A percentile compares a stretch with the other conserved stretches of the same genome.
These are phyloP conservation scores for Hemibagrus wyckioides DNA, from an alignment of 2,113 vertebrate genomes.

Conservation along the genomic window DNA sequence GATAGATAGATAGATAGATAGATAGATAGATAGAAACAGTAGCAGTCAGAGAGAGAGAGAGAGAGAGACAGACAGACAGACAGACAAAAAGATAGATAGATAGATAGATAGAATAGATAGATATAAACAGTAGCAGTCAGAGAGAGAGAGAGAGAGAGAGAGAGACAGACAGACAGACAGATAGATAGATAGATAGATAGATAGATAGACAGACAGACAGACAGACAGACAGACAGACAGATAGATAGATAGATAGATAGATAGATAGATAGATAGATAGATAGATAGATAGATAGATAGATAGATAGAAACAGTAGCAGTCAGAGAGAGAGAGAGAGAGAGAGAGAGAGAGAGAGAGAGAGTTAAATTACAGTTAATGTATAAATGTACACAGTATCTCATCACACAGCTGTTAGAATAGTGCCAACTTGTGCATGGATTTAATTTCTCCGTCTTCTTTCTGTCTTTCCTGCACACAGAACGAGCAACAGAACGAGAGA, in stretches of 20 bases:
- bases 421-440: background rate
- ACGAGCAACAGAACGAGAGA: slow-evolving; percentile 3
- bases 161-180: too few relatives aligned
- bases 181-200: too few relatives aligned
- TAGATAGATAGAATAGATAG: too few relatives aligned
- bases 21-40: too few relatives aligned
- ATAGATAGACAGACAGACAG: too few relatives aligned
- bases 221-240: too few relatives aligned
- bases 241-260: too few relatives aligned
- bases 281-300: too few relatives aligned
- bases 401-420: background rate
- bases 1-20: slow-evolving; percentile 70
- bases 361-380: background rate
- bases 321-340: slow-evolving; percentile 37
- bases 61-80: background rate
- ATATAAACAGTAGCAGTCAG: too few relatives aligned
- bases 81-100: background rate
- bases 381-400: background rate
- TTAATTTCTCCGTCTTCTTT: slow-evolving; percentile 8
- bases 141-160: too few relatives aligned
- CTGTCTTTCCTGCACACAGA: background rate
- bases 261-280: too few relatives aligned
- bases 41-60: background rate
- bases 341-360: background rate
- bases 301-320: background rate